Evolutionary conservation across 1,140 invertebrate species (phyloP), one percentile per base, ranked within the genome.

Genomic region (Calliopsis andreniformis): DNA sequence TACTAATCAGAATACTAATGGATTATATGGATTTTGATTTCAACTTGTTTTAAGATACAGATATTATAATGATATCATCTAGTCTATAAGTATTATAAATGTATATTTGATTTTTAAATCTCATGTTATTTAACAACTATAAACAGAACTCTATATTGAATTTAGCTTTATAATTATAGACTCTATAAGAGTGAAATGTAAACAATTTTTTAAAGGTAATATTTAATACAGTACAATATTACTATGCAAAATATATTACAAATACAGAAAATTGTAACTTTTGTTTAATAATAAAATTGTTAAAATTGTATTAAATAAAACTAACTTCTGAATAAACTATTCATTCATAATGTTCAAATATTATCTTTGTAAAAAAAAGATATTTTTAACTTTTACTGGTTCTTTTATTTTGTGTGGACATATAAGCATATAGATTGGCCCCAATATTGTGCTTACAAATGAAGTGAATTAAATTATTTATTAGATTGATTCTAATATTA

Each of bases 371-470:
- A 51, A 39, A 28, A 20, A 39, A 67, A 78, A 6, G 4, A 58
- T 28, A 3, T 49, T 12, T 56, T 56, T n/a, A 69, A 79, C 63
- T 51, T 20, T 72, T 30, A 71, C 18, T 78, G 51, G 43, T 25
- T 49, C 39, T 56, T 6, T 45, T 25, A 67, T 59, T 53, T 68
- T 42, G 23, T 51, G 35, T 68, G 47, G 59, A 83, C 30, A 55
- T 49, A 71, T 32, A 53, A 79, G 42, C 77, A 82, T 51, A 75
- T 84, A 78, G 55, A 84, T 88, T 89, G 84, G 87, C 86, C 86
- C 86, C 86, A 79, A 63, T 68, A 79, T 77, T 78, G 62, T 35
- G 55, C 78, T 64, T 68, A 79, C 68, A 67, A 49, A 73, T 73
- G 35, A 82, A 67, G 45, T 81, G 42, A 80, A 80, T 72, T 64